These are phyloP conservation scores for Hyppa rectilinea DNA, from an alignment of 2,888 invertebrate genomes.

Conservation along the genomic window DNA sequence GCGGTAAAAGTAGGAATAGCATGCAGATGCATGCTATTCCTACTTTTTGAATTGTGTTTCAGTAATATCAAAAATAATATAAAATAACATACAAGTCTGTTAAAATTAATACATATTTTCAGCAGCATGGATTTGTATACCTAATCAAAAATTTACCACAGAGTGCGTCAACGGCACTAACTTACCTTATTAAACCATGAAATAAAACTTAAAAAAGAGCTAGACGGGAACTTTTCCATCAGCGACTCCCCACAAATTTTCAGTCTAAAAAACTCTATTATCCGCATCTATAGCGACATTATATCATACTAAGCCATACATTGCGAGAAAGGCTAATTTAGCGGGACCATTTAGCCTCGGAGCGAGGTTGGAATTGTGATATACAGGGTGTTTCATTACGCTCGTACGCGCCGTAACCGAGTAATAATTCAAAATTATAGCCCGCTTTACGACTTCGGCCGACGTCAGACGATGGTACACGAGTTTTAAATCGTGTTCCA, in stretches of 20 bases:
- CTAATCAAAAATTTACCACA: not conserved
- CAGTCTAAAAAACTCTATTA: slow-evolving; percentile 64
- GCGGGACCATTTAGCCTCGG: slow-evolving; percentile 81
- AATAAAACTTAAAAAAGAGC: not conserved
- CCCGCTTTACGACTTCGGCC: slow-evolving; percentile 78
- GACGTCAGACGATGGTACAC: slow-evolving; percentile 68
- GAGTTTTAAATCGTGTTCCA: slow-evolving; percentile 69
- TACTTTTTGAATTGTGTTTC: too few species aligned
- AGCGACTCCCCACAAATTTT: slow-evolving; percentile 17
- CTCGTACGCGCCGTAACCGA: slow-evolving; percentile 79
- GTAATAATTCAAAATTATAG: slow-evolving; percentile 86
- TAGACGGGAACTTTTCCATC: not conserved
- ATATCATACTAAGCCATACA: slow-evolving; percentile 73
- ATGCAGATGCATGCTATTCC: too few species aligned
- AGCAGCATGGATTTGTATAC: too few species aligned
- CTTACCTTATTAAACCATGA: not conserved
- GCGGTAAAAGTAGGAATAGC: not conserved
- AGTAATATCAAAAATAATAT: too few species aligned
- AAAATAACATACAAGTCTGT: too few species aligned
- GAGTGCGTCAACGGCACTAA: not conserved
- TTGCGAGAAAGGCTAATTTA: slow-evolving; percentile 79
- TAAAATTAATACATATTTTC: not conserved
- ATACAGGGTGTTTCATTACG: slow-evolving; percentile 87
- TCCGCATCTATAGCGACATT: slow-evolving; percentile 65
- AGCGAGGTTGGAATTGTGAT: slow-evolving; percentile 82